Percentiles rank a stretch among this genome's conserved stretches.
These are phyloP conservation scores for Copsychus sechellarum DNA, from an alignment of 2,113 vertebrate genomes.

Conservation along the genomic window DNA sequence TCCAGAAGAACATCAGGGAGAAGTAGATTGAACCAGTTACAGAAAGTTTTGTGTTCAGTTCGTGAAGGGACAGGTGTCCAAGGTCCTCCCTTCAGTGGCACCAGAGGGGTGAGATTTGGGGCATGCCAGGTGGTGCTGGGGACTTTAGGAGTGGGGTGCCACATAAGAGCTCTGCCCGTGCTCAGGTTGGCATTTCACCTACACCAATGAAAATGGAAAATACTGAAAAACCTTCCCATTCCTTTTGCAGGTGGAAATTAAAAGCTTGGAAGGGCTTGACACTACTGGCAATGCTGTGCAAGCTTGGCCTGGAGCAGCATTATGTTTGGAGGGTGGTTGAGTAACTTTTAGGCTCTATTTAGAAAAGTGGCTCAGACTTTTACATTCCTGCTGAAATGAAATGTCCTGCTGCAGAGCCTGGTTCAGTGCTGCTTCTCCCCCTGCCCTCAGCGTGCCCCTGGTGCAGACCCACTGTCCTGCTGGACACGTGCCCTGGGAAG, in stretches of 20 bases:
- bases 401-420: neutral
- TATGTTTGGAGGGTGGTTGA: accelerated
- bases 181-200: neutral
- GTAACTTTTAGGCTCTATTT: neutral
- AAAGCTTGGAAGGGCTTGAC: neutral
- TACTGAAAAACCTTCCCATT: neutral
- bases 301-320: neutral
- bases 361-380: neutral
- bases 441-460: neutral
- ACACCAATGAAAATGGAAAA: neutral
- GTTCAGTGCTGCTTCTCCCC: neutral
- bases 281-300: neutral
- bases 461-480: neutral
- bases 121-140: neutral
- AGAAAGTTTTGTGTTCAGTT: neutral
- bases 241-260: neutral
- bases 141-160: neutral
- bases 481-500: accelerated
- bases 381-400: accelerated
- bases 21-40: accelerated
- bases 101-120: neutral
- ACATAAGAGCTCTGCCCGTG: too few species aligned
- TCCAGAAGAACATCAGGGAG: neutral
- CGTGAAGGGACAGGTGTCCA: neutral
- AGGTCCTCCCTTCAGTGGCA: neutral